Evolutionary conservation across 2,113 vertebrate species (phyloP), one percentile per base, ranked within the genome.

Genomic region (Tamias sibiricus): DNA sequence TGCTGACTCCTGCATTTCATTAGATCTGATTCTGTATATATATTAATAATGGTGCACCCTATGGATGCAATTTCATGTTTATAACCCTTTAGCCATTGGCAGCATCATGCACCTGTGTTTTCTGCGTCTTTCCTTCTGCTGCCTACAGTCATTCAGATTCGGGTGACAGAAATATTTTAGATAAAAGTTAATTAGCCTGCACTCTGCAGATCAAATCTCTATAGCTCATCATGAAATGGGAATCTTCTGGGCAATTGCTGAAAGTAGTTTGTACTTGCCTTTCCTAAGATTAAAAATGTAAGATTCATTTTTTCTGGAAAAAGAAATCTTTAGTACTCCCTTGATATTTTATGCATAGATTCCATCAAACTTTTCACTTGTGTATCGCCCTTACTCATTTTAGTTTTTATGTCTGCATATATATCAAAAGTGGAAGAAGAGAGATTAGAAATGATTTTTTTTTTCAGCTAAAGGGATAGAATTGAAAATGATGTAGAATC

Each of bases 101-200:
- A 95, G 96, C n/a, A 81, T 30, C 80, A 59, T 74, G 54, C 79
- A 98, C 69, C 88, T 97, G 35, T 97, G 90, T 83, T 94, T 97
- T 77, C 95, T 47, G 64, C 81, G 95, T 80, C 66, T 97, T 87
- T 28, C 87, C 96, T 95, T 97, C 93, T 98, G 98, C 98, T 96
- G 69, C 86, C 87, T 95, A 84, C 40, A 97, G 86, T 84, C 83
- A 97, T 40, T 87, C 97, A 96, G 80, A 96, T 95, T 98, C 95
- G 97, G 96, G 95, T 87, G 93, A 97, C 40, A 8, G 75, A 96
- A 97, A 96, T 57, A n/a, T 92, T 98, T 95, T 88, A 92, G 75
- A 93, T 90, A 95, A 89, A 98, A 98, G 68, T 98, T 98, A 98
- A 98, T 98, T 97, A 98, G 84, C 84, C 95, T 97, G 96, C 81